Base-by-base conservation (phyloP, 2,113 vertebrate genomes). In the Pedetes capensis region DNA sequence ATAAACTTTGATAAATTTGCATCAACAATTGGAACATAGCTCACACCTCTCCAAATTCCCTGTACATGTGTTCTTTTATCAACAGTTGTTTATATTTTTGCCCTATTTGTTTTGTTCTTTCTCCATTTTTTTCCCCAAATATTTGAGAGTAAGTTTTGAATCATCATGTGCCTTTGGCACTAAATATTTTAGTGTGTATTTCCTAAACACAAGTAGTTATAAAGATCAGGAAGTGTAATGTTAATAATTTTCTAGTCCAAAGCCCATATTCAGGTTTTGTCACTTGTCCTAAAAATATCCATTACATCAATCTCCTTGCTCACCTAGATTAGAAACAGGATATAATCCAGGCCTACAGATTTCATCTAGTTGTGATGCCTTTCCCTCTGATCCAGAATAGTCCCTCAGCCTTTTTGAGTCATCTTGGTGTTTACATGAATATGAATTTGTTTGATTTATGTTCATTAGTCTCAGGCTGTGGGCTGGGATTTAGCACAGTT, bases 1-100 rank as follows among this genome's bases (percentile, higher is more conserved):
- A 12, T 92, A 68, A 91, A 84, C 16, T 91, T 91, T 64, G 29
- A 11, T 87, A 80, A 89, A 87, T 92, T 93, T 93, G 53, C 27
- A 44, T 86, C 13, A 64, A 13, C 13, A 80, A 0, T 85, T 95
- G n/a, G 59, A 93, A 68, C 55, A 84, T 17, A 79, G 17, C 42
- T 20, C 16, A 79, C 49, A 25, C n/a, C 27, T 83, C 39, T 91
- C 44, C 29, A 34, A 37, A 55, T 91, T 89, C 17, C 55, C 8
- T 87, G 3, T 86, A 47, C 91, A 23, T 87, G 22, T 84, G 34
- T 34, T 69, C 53, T 86, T 92, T 81, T 93, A 53, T 76, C 87
- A 29, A 12, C 8, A 10, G 3, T 71, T 75, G 34, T 87, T 91
- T 91, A 44, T 88, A 57, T 93, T 95, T n/a, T 95, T 78, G 61